Evolutionary conservation across 2,797 vertebrate species (phyloP).

Genomic region (Anas georgica): DNA sequence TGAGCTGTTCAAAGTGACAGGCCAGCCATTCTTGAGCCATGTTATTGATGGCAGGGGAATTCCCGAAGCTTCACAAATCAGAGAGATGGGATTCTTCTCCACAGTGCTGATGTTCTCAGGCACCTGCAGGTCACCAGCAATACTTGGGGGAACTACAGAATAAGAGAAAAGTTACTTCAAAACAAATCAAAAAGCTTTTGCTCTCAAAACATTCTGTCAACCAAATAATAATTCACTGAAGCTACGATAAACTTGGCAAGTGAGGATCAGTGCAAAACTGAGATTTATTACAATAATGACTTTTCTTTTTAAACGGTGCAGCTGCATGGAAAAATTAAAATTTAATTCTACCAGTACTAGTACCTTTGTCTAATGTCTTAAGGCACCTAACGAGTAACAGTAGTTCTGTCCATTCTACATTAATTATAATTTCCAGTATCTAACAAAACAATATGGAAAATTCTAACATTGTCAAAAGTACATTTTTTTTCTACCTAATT

Average conservation of each 20-base stretch:
- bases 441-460: not conserved
- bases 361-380: not conserved
- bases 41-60: conserved; percentile 90
- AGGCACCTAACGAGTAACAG: not conserved
- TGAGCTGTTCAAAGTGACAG: conserved; percentile 80
- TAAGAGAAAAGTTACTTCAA: not conserved
- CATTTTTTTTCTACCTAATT: not conserved
- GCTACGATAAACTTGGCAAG: not conserved
- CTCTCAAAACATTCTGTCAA: not conserved
- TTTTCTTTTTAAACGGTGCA: not conserved
- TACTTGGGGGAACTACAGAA: conserved; percentile 85
- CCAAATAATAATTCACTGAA: not conserved
- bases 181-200: not conserved
- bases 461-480: not conserved
- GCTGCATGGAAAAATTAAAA: not conserved
- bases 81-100: conserved; percentile 89
- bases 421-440: not conserved
- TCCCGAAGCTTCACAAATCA: conserved; percentile 91
- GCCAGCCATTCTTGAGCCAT: conserved; percentile 90
- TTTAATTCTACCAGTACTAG: not conserved
- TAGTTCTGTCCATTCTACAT: not conserved
- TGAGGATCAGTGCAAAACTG: not conserved
- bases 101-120: conserved; percentile 91
- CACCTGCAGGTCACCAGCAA: conserved; percentile 78
- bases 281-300: not conserved